Evolutionary conservation across 2,113 vertebrate species (phyloP), one percentile per base, ranked within the genome.

Genomic region (Zosterops lateralis): DNA sequence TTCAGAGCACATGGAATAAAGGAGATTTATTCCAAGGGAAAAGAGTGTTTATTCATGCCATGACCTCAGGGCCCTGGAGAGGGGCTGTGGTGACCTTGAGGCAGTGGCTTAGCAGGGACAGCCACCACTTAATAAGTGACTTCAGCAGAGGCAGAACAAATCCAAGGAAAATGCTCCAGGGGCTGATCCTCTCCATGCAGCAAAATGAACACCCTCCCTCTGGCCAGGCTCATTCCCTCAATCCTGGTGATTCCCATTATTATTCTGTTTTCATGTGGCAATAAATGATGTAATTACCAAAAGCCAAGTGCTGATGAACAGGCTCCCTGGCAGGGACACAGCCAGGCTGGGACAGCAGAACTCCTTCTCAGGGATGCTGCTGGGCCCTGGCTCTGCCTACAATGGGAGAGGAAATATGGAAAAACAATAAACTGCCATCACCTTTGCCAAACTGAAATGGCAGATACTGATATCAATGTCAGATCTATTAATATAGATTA

Each of bases 201-300:
- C 61, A 58, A 44, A 95, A 87, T 40, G 36, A 92, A 31, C 87
- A 31, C 36, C 11, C 13, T 71, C 65, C 64, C 44, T 58, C 68
- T 65, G 78, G 57, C 77, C 84, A 67, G 61, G 70, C 61, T 81
- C 57, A 22, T 48, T 89, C 58, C 53, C 60, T 70, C 44, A 45
- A 8, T 48, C 50, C 71, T 24, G 36, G 40, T 32, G 53, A 84
- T 82, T 81, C 28, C 64, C 73, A 68, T 89, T 51, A 48, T 89
- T 84, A 65, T 87, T 95, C 84, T 44, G 53, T 71, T 92, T 92
- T 72, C 65, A 61, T 36, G 61, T 44, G 61, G 70, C 91, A 96
- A 74, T 92, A 89, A 94, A 84, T 82, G 73, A 75, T 68, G 66
- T 14, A 45, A 92, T 82, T 75, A 60, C 61, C 73, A 64, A 47